A percentile compares a stretch with the other conserved stretches of the same genome.
phyloP scores from a whole-genome alignment of 2,888 invertebrate species.

The Macrosiphum euphorbiae region DNA sequence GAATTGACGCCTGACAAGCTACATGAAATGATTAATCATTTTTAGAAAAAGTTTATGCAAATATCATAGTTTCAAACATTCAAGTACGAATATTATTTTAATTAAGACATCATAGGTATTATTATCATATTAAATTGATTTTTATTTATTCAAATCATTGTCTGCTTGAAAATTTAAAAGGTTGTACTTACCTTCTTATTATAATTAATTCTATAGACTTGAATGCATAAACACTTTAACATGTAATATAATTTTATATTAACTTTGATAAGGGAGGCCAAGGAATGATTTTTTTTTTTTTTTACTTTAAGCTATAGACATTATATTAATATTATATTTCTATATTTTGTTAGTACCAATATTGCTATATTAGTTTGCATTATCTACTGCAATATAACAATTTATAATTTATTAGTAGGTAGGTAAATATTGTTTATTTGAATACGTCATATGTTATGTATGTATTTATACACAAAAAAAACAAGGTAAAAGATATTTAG shows the following conservation, averaged over 20 bases:
- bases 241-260: neutral
- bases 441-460: neutral
- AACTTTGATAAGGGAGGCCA: neutral
- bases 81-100: neutral
- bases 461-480: neutral
- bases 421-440: neutral
- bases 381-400: neutral
- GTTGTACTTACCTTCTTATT: neutral
- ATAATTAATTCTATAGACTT: neutral
- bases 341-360: neutral
- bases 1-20: slow-evolving; percentile 6
- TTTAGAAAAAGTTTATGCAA: neutral
- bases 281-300: neutral
- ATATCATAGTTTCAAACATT: neutral
- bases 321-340: no score
- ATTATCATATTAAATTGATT: neutral
- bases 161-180: neutral
- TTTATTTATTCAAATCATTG: neutral
- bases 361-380: neutral
- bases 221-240: neutral
- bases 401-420: neutral
- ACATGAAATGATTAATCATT: neutral
- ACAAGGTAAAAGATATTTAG: neutral
- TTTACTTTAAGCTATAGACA: neutral
- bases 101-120: neutral